Percentiles rank a stretch among this genome's conserved stretches.
phyloP scores from a whole-genome alignment of 2,113 vertebrate genomes.

The Pseudopodoces humilis region DNA sequence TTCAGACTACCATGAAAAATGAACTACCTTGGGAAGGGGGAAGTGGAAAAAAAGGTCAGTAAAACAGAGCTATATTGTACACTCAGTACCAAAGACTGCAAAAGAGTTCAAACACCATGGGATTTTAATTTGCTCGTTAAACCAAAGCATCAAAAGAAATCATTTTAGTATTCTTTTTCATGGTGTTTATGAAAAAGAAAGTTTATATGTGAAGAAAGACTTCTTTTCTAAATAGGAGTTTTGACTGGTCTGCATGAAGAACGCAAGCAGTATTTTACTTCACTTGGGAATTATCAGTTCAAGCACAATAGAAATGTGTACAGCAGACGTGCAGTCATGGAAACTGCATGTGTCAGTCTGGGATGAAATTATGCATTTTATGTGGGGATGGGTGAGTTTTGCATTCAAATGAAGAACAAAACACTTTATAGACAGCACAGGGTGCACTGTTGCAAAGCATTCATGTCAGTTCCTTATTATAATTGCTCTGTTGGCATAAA shows the following conservation, averaged over 20 bases:
- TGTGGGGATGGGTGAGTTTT: background rate
- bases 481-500: background rate
- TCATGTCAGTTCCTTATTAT: background rate
- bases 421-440: background rate
- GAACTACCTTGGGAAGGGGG: background rate
- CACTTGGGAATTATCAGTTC: background rate
- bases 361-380: background rate
- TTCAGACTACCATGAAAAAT: conserved; percentile 7
- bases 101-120: background rate
- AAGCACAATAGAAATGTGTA: background rate
- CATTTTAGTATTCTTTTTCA: background rate
- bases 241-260: background rate
- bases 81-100: background rate
- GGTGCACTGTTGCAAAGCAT: fast-evolving
- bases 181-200: background rate
- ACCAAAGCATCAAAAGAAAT: background rate
- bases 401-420: background rate
- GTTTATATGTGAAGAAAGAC: background rate
- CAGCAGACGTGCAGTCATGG: background rate
- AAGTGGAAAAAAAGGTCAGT: background rate
- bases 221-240: background rate
- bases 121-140: background rate
- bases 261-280: background rate
- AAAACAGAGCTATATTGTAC: background rate
- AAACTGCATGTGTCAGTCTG: background rate